phyloP scores from a whole-genome alignment of 2,113 vertebrate genomes.

The Morone saxatilis region DNA sequence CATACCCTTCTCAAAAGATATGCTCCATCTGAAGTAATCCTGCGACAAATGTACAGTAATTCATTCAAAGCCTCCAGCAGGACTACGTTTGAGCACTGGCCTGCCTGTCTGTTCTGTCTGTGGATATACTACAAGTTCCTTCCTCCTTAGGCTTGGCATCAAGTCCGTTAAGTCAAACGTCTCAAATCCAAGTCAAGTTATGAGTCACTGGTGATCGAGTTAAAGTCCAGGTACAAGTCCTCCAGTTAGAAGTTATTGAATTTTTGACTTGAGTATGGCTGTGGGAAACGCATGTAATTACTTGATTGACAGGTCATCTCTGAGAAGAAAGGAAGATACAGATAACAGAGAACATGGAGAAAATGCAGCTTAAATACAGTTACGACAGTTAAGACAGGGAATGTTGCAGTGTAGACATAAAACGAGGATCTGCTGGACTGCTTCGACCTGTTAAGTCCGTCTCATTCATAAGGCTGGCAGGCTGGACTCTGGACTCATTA shows the following conservation, averaged over 20 bases:
- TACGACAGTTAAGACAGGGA: too few species aligned
- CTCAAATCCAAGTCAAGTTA: neutral
- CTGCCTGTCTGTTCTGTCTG: neutral
- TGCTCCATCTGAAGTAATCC: neutral
- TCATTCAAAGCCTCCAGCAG: neutral
- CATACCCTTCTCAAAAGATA: too few species aligned
- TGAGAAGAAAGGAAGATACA: neutral
- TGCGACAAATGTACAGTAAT: neutral
- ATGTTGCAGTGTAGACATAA: neutral
- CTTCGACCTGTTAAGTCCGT: constrained; percentile 34
- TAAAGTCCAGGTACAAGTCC: neutral
- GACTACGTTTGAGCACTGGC: neutral
- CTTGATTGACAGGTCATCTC: neutral
- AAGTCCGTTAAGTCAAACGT: neutral
- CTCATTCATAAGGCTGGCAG: constrained; percentile 26
- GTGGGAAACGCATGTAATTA: neutral
- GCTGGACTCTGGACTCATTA: constrained; percentile 61
- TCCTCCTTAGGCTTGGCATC: neutral
- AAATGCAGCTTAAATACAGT: too few species aligned
- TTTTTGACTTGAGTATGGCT: neutral
- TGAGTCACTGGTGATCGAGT: neutral
- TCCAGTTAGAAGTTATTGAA: neutral
- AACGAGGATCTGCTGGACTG: constrained; percentile 24
- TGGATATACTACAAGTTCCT: neutral
- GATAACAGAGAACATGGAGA: too few species aligned